These are phyloP conservation scores for Acanthococcus lagerstroemiae DNA, from an alignment of 2,888 invertebrate genomes.

Conservation along the genomic window DNA sequence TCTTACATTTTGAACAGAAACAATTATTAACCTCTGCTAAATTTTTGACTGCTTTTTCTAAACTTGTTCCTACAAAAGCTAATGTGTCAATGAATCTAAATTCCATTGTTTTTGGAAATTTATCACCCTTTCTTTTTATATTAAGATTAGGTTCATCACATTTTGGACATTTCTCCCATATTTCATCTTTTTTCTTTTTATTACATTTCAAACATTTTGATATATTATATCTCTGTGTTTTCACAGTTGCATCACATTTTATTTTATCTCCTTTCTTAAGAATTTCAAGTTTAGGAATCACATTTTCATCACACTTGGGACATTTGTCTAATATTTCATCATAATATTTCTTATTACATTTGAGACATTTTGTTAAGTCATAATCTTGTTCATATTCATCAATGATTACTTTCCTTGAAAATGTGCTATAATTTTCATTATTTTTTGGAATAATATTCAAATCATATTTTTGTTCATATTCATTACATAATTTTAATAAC, in stretches of 20 bases:
- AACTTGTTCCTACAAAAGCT: neutral
- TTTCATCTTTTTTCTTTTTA: neutral
- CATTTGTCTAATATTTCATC: slow-evolving; percentile 4
- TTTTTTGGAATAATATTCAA: too few species aligned
- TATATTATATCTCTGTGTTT: neutral
- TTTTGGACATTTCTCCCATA: too few species aligned
- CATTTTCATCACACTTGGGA: neutral
- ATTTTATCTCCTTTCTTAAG: neutral
- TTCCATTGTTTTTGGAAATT: too few species aligned
- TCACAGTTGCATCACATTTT: neutral
- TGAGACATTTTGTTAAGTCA: too few species aligned
- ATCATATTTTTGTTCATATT: too few species aligned
- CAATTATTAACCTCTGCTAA: neutral
- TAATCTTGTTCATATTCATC: too few species aligned
- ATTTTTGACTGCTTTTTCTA: neutral
- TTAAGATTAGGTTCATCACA: too few species aligned
- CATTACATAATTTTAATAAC: too few species aligned
- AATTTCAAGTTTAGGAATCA: slow-evolving; percentile 2
- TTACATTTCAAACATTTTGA: neutral
- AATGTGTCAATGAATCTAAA: neutral
- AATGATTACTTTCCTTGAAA: too few species aligned
- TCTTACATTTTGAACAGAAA: slow-evolving; percentile 6
- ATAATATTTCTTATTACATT: too few species aligned
- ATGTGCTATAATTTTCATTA: too few species aligned
- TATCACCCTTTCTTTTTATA: too few species aligned